Conservation (phyloP, 2,797 vertebrate genomes). For the Alauda arvensis region DNA sequence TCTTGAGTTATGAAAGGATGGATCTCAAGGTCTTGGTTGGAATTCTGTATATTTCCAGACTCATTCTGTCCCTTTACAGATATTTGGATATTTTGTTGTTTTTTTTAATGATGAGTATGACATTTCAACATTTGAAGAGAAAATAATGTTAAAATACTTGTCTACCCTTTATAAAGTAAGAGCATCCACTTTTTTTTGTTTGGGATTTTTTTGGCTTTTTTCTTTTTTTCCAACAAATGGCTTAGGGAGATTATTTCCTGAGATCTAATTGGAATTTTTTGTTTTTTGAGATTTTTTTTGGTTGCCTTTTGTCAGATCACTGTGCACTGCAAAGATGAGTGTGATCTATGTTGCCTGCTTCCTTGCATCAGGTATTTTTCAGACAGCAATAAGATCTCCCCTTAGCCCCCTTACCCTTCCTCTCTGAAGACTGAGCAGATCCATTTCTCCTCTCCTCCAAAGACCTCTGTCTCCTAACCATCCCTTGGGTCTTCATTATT, state of each 20-base stretch:
- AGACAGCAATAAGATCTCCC: background rate
- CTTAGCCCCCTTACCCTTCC: background rate
- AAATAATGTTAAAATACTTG: background rate
- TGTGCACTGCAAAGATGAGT: background rate
- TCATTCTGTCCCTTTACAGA: background rate
- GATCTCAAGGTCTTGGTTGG: background rate
- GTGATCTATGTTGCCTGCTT: background rate
- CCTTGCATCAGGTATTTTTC: background rate
- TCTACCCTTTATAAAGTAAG: background rate
- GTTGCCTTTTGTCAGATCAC: background rate
- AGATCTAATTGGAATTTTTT: background rate
- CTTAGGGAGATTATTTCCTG: background rate
- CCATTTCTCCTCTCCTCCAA: background rate
- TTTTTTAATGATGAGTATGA: fast-evolving
- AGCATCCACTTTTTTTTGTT: too few relatives aligned
- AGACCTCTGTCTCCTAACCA: background rate
- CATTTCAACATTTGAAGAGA: background rate
- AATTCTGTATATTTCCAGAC: background rate
- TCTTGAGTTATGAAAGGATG: background rate
- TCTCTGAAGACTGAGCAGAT: background rate
- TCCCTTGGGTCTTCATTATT: background rate
- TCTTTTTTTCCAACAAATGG: background rate
- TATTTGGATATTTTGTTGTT: background rate
- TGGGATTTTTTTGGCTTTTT: background rate
- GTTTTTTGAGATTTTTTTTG: background rate